These are phyloP conservation scores for Cremastinae sp. DNA, from an alignment of 2,888 invertebrate species.

Conservation along the genomic window DNA sequence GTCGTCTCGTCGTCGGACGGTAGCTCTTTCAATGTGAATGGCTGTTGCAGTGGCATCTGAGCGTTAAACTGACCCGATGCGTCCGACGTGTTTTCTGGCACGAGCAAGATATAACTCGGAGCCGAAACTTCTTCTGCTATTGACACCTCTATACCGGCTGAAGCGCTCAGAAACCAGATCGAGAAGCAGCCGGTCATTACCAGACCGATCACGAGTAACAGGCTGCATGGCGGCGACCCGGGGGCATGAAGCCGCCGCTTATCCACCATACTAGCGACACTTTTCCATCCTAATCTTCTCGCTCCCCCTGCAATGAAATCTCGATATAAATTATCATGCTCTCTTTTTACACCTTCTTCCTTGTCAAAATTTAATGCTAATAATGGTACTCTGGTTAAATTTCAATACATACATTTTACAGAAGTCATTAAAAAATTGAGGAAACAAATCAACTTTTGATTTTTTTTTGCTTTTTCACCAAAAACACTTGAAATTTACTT, in stretches of 20 bases:
- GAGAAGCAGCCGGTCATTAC: constrained; percentile 73
- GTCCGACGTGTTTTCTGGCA: constrained; percentile 68
- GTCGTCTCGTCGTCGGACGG: constrained; percentile 74
- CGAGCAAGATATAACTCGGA: constrained; percentile 68
- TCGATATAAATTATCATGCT: too few relatives aligned
- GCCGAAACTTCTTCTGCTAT: constrained; percentile 62
- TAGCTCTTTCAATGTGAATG: constrained; percentile 71
- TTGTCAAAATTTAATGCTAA: too few relatives aligned
- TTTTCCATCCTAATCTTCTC: constrained; percentile 63
- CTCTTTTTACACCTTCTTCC: too few relatives aligned
- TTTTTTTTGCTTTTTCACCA: too few relatives aligned
- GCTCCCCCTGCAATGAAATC: constrained; percentile 52
- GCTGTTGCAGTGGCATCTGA: constrained; percentile 44
- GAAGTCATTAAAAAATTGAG: too few relatives aligned
- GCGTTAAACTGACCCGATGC: constrained; percentile 52
- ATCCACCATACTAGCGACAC: constrained; percentile 73
- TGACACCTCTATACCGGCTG: constrained; percentile 63
- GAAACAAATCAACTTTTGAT: too few relatives aligned
- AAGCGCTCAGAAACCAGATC: constrained; percentile 72
- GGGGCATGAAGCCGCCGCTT: constrained; percentile 74
- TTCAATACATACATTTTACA: too few relatives aligned
- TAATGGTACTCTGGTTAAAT: too few relatives aligned
- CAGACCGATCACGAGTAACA: constrained; percentile 70
- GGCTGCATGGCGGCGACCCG: constrained; percentile 73
- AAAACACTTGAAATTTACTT: too few relatives aligned